These are phyloP conservation scores for Exocentrus adspersus DNA, from an alignment of 2,888 invertebrate species.

Conservation along the genomic window DNA sequence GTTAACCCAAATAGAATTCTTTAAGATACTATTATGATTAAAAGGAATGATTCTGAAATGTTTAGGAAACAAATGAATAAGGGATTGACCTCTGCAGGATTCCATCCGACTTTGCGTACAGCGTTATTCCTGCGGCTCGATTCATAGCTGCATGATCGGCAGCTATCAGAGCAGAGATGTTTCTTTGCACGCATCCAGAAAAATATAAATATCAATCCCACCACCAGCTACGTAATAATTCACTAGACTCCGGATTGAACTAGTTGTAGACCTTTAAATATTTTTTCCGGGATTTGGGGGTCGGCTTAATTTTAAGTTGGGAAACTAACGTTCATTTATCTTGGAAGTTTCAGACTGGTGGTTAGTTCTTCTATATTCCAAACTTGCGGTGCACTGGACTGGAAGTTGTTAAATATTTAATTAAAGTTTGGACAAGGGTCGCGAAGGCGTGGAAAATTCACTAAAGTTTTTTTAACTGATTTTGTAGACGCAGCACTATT, in stretches of 20 bases:
- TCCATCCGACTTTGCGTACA: too few relatives aligned
- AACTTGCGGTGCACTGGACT: not conserved
- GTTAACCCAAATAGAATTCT: too few relatives aligned
- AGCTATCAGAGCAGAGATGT: not conserved
- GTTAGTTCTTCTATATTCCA: not conserved
- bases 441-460: not conserved
- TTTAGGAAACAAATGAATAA: too few relatives aligned
- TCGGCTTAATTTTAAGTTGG: not conserved
- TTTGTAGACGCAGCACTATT: too few relatives aligned
- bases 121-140: slow-evolving; percentile 24
- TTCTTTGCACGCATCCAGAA: not conserved
- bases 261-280: not conserved
- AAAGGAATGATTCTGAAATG: too few relatives aligned
- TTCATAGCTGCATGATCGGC: slow-evolving; percentile 3
- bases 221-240: not conserved
- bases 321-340: slow-evolving; percentile 4
- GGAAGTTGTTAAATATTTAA: not conserved
- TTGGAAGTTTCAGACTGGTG: not conserved
- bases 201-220: not conserved
- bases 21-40: too few relatives aligned
- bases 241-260: not conserved
- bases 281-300: not conserved
- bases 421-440: not conserved
- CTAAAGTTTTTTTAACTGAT: too few relatives aligned
- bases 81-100: slow-evolving; percentile 21